Evolutionary conservation across 2,797 vertebrate genomes (phyloP).

Genomic region (Ispidina picta): DNA sequence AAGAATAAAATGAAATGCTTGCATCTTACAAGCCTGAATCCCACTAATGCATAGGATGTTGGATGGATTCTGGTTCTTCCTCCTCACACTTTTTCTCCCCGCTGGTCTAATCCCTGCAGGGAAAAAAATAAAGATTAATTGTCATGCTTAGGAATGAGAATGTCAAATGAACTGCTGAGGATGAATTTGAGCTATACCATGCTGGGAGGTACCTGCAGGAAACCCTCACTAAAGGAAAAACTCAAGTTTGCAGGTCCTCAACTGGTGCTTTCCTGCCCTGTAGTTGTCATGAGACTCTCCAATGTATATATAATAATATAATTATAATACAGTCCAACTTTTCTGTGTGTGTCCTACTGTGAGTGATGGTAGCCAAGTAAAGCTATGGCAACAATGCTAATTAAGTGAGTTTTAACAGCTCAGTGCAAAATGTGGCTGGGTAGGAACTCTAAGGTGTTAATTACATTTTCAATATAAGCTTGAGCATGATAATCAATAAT

Average conservation of each 20-base stretch:
- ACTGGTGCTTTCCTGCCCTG: neutral
- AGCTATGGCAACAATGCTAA: neutral
- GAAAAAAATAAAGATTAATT: neutral
- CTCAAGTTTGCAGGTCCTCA: neutral
- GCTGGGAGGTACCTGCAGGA: neutral
- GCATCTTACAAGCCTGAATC: neutral
- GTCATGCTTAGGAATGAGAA: neutral
- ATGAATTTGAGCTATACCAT: neutral
- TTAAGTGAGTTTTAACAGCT: neutral
- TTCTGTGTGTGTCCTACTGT: neutral
- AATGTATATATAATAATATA: too few species aligned
- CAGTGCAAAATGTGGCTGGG: neutral
- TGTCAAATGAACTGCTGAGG: too few species aligned
- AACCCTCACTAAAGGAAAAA: neutral
- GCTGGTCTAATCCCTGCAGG: neutral
- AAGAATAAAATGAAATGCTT: neutral
- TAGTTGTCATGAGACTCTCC: neutral
- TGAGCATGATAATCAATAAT: neutral
- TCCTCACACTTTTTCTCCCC: neutral
- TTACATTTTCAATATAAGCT: neutral
- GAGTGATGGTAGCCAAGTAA: neutral
- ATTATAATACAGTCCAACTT: neutral
- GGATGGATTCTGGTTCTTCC: neutral
- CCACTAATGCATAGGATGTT: accelerated
- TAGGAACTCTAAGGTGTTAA: neutral